Evolutionary conservation across 2,113 vertebrate genomes (phyloP).

Genomic region (Gadus macrocephalus): DNA sequence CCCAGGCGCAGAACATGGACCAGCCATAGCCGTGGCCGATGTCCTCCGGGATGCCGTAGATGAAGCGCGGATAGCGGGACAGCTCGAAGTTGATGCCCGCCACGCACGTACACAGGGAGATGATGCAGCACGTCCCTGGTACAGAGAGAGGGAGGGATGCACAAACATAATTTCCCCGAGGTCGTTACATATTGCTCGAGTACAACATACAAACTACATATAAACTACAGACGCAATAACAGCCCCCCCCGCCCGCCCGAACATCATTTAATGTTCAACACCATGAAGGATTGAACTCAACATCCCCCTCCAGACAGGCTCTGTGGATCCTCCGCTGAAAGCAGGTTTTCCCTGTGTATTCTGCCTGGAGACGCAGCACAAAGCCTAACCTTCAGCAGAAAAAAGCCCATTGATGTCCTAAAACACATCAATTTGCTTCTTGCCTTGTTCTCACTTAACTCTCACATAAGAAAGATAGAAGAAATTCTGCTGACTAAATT

Average conservation of each 20-base stretch:
- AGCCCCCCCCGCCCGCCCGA: neutral
- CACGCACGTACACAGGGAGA: conserved; percentile 97
- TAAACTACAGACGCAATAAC: too few species aligned
- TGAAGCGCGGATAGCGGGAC: conserved; percentile 92
- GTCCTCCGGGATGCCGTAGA: conserved; percentile 95
- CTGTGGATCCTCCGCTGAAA: too few species aligned
- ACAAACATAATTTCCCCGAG: neutral
- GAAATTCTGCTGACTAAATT: too few species aligned
- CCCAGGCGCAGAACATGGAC: conserved; percentile 99
- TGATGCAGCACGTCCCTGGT: conserved; percentile 97
- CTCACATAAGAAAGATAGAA: too few species aligned
- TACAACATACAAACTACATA: neutral
- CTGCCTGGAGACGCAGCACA: too few species aligned
- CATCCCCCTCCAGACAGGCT: neutral
- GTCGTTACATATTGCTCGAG: neutral
- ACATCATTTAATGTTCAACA: neutral
- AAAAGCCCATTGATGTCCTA: too few species aligned
- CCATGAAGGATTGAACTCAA: conserved; percentile 18
- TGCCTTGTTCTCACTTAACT: too few species aligned
- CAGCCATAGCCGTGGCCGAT: conserved; percentile 98
- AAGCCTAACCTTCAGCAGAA: too few species aligned
- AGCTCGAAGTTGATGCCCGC: conserved; percentile 99
- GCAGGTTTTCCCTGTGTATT: too few species aligned
- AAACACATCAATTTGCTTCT: too few species aligned
- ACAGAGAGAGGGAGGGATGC: neutral